phyloP scores from a whole-genome alignment of 2,113 vertebrate genomes.

The Pundamilia nyererei region DNA sequence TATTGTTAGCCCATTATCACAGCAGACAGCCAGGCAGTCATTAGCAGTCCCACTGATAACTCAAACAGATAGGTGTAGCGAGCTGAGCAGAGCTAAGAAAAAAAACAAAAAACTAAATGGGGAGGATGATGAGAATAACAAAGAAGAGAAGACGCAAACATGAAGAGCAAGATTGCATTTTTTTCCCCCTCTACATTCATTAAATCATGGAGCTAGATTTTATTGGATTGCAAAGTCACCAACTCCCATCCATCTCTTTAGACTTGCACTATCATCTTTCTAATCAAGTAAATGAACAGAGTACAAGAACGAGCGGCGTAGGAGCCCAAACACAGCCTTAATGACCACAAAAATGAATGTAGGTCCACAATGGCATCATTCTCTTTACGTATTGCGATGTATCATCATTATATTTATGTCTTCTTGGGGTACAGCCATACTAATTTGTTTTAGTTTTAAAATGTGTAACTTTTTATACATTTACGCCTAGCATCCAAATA shows the following conservation, averaged over 20 bases:
- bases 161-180: not conserved
- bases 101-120: not conserved
- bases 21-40: conserved; percentile 50
- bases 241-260: not conserved
- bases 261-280: not conserved
- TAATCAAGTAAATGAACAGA: conserved; percentile 6
- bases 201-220: not conserved
- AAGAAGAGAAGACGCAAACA: not conserved
- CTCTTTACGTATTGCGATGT: not conserved
- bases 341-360: not conserved
- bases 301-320: not conserved
- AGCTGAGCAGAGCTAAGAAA: not conserved
- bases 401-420: not conserved
- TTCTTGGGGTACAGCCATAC: not conserved
- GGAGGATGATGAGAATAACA: not conserved
- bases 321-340: not conserved
- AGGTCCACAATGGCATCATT: not conserved
- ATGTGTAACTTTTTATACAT: not conserved
- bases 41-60: conserved; percentile 47
- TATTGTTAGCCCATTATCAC: conserved; percentile 58
- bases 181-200: not conserved
- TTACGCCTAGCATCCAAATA: not conserved
- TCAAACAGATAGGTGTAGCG: conserved; percentile 37
- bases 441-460: not conserved
- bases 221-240: not conserved